Base-by-base conservation (phyloP, 2,888 invertebrate genomes). In the Epinotia demarniana region DNA sequence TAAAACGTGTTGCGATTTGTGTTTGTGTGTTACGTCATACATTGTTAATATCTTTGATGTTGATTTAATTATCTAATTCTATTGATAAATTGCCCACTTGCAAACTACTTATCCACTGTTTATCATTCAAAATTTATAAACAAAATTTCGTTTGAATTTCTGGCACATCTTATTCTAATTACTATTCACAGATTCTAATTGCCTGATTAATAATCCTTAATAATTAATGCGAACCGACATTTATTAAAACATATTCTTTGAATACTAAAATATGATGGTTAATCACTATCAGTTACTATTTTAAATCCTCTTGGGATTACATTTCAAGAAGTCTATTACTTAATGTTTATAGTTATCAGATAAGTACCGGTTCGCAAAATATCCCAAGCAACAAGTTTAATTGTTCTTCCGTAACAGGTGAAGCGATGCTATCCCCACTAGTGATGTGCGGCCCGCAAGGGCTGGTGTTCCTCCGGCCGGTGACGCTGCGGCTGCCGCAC, bases 391-490 rank as follows among this genome's bases (percentile, higher is more conserved):
- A 9, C 39, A 53, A 63, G 27, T 72, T 18, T 58, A 73, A 73
- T 2, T 23, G 5, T 0, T 67, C 16, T 62, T 72, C 55, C 67
- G 18, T 57, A 78, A 80, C 86, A 98, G 98, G 98, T 96, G 99
- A 99, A 95, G 97, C 98, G 79, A 96, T 99, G 95, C 95, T 99
- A 84, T 98, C 98, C 84, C 99, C 99, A 77, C 95, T 99, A 85
- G 98, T 99, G 86, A 98, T 99, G 97, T 99, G 99, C 94, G 99
- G 99, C 78, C 99, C 99, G 33, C 98, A 98, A 93, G 97, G 99
- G 80, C 95, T 98, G 81, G 96, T 97, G 90, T 99, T 99, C 94
- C 93, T 96, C 77, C 96, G 96, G 87, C 98, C 99, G 70, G 98
- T 99, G 85, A 98, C 99, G 84, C 95, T 99, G 73, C 96, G 98